Evolutionary conservation across 1,140 invertebrate species (phyloP), one percentile per base, ranked within the genome.

Genomic region (Drusus annulatus): DNA sequence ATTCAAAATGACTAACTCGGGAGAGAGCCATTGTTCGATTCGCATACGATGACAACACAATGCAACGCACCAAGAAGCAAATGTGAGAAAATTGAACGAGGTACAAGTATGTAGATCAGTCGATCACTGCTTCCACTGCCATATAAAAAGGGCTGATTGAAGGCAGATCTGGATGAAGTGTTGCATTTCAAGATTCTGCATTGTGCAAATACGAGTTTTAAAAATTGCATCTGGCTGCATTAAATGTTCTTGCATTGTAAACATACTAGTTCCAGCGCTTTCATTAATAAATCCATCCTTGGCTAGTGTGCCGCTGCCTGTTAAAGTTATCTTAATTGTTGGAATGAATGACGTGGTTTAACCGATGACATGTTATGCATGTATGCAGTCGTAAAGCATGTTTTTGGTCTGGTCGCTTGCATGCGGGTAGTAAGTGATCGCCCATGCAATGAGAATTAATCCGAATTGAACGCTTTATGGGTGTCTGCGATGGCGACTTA

Each of bases 401-500:
- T 23, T 36, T 65, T 65, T 65, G 62, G 25, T 65, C 8, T 65
- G 62, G 62, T 28, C 15, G 62, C 62, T 25, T 36, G 25, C 13
- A 65, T 65, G 62, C 62, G 62, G 62, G 62, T n/a, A 23, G 21
- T 65, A 65, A 65, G 2, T n/a, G 25, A 31, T 65, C 62, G 25
- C 25, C 62, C 62, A 1, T 25, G 62, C 25, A 28, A 28, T 25
- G n/a, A 65, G 62, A 65, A 65, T 65, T 65, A 25, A 21, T 16
- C 25, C 16, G 25, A 65, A 65, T 65, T 65, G 62, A 28, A 65
- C 21, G 62, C 21, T 65, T 65, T 65, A 65, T 65, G 36, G 36
- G 36, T 45, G 62, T 21, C 36, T n/a, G 62, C 23, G 25, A 65
- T 65, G 62, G 62, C 8, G 16, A 65, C 62, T 65, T 65, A 65